Conservation (phyloP, 2,888 invertebrate genomes). For the Dryocosmus kuriphilus region DNA sequence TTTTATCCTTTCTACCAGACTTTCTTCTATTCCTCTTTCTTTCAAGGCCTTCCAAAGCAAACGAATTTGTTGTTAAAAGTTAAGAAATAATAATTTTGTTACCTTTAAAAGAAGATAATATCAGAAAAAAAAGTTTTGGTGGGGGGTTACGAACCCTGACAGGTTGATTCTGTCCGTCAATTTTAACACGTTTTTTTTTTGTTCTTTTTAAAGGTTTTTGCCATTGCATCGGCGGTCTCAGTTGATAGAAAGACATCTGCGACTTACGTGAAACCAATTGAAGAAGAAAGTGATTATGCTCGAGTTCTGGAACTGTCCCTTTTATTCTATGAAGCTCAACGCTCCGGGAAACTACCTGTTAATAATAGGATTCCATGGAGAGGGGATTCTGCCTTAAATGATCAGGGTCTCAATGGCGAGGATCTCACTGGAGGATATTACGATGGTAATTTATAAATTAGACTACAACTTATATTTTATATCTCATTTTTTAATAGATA, state of each 20-base stretch:
- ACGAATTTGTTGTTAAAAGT: too few species aligned
- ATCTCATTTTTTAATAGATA: neutral
- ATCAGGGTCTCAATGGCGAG: constrained; percentile 78
- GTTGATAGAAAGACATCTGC: constrained; percentile 45
- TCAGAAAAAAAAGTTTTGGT: too few species aligned
- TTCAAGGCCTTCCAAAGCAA: too few species aligned
- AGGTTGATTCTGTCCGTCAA: too few species aligned
- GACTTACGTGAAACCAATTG: constrained; percentile 41
- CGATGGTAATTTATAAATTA: constrained; percentile 76
- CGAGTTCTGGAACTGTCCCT: constrained; percentile 78
- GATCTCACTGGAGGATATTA: constrained; percentile 81
- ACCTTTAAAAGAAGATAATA: too few species aligned
- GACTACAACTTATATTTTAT: neutral
- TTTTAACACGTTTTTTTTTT: too few species aligned
- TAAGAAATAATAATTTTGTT: too few species aligned
- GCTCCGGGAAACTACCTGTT: constrained; percentile 79
- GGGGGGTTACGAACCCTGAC: too few species aligned
- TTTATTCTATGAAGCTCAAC: constrained; percentile 81
- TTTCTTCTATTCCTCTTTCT: too few species aligned
- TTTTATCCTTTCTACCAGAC: too few species aligned
- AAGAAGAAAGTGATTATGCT: constrained; percentile 75
- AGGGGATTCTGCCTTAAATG: constrained; percentile 79
- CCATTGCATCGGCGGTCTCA: neutral
- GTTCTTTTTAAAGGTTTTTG: neutral
- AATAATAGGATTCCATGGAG: constrained; percentile 80